These are phyloP conservation scores for Physeter macrocephalus DNA, from an alignment of 2,113 vertebrate genomes.

Conservation along the genomic window DNA sequence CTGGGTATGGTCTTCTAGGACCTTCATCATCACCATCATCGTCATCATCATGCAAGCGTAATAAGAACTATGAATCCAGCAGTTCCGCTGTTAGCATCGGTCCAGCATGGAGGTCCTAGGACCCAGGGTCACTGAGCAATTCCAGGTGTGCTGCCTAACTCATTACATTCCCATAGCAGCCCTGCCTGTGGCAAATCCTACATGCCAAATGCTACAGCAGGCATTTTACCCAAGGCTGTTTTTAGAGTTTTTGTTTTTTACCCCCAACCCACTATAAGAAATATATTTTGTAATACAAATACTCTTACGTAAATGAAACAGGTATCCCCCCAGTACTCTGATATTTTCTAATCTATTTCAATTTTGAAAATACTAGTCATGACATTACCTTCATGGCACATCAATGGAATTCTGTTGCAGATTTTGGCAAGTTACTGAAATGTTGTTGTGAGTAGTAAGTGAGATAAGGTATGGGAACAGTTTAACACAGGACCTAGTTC, in stretches of 20 bases:
- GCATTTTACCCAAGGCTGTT: not conserved
- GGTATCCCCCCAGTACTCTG: not conserved
- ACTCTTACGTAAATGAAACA: not conserved
- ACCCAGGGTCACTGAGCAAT: not conserved
- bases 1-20: not conserved
- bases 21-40: too few species aligned
- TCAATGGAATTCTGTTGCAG: not conserved
- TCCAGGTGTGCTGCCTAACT: not conserved
- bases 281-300: not conserved
- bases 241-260: not conserved
- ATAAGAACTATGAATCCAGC: not conserved
- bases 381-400: not conserved
- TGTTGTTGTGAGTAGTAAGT: not conserved
- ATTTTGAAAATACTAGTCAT: not conserved
- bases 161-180: not conserved
- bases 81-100: too few species aligned
- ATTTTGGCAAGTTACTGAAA: not conserved
- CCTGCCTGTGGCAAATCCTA: not conserved
- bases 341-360: not conserved
- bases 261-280: not conserved
- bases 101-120: too few species aligned
- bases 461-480: not conserved
- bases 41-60: not conserved
- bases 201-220: accelerated
- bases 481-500: not conserved